Evolutionary conservation across 2,888 invertebrate species (phyloP).

Genomic region (Spilosoma lubricipeda): DNA sequence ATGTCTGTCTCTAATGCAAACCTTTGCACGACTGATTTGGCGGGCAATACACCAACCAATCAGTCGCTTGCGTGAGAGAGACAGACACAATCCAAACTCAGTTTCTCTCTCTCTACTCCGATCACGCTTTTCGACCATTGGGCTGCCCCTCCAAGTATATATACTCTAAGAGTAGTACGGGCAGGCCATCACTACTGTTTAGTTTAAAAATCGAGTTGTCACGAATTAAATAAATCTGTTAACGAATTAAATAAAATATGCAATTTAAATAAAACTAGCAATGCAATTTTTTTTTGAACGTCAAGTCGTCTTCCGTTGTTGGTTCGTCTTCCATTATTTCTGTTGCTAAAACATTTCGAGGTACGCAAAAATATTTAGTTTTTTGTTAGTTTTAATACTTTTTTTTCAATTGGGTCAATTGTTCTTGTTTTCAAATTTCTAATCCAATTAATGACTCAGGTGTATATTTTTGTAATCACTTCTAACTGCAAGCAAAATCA

Average conservation of each 20-base stretch:
- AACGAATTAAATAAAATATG: too few species aligned
- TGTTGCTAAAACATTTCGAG: background rate
- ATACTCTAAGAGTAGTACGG: too few species aligned
- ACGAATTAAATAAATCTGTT: background rate
- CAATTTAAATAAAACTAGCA: background rate
- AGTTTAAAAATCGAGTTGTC: background rate
- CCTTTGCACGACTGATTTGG: too few species aligned
- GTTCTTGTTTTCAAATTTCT: background rate
- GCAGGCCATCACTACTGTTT: background rate
- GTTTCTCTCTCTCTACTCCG: too few species aligned
- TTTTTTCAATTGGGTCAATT: background rate
- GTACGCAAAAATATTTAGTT: background rate
- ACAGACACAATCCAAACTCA: too few species aligned
- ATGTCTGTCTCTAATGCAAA: too few species aligned
- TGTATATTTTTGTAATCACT: background rate
- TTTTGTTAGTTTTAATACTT: background rate
- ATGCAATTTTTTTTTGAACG: background rate
- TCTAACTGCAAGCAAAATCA: conserved; percentile 30
- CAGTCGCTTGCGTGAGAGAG: too few species aligned
- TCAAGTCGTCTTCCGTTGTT: too few species aligned
- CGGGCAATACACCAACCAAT: too few species aligned
- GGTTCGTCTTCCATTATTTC: background rate
- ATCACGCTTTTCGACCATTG: too few species aligned
- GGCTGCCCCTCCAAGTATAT: too few species aligned
- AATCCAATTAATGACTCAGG: background rate